Evolutionary conservation across 2,797 vertebrate genomes (phyloP).

Genomic region (Melanotaenia pygmaea): DNA sequence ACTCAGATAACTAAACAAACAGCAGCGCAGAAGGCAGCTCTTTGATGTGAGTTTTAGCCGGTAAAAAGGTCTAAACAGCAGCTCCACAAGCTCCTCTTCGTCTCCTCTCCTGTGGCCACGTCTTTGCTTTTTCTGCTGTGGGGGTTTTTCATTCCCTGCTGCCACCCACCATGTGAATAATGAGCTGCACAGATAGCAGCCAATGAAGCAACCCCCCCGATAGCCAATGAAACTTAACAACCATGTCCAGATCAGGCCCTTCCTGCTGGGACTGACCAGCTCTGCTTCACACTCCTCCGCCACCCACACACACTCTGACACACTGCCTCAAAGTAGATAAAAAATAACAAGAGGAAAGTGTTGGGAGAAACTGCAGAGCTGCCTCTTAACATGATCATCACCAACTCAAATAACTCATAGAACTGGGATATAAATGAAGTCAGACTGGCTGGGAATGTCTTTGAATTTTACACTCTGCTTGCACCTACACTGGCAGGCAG

Average conservation of each 20-base stretch:
- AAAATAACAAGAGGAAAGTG: slow-evolving; percentile 1
- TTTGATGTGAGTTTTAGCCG: slow-evolving; percentile 37
- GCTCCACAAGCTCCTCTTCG: slow-evolving; percentile 23
- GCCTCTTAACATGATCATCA: slow-evolving; percentile 16
- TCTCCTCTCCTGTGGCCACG: slow-evolving; percentile 64
- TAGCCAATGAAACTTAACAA: slow-evolving; percentile 86
- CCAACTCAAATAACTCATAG: slow-evolving; percentile 9
- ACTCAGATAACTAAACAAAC: slow-evolving; percentile 23
- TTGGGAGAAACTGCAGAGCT: slow-evolving; percentile 14
- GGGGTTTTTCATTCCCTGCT: slow-evolving; percentile 74
- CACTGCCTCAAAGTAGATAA: slow-evolving; percentile 44
- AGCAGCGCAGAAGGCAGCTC: slow-evolving; percentile 12
- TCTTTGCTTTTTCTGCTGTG: slow-evolving; percentile 60
- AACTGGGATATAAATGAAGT: slow-evolving; percentile 44
- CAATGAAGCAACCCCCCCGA: slow-evolving; percentile 74
- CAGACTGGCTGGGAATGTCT: slow-evolving; percentile 13
- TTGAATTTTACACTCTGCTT: slow-evolving; percentile 24
- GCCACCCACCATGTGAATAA: slow-evolving; percentile 85
- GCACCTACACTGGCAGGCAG: slow-evolving; percentile 29
- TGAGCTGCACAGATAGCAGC: slow-evolving; percentile 81
- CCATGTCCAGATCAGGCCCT: slow-evolving; percentile 82
- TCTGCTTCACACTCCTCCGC: slow-evolving; percentile 71
- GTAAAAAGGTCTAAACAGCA: slow-evolving; percentile 50
- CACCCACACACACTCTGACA: slow-evolving; percentile 55
- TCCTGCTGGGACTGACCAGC: slow-evolving; percentile 82